Evolutionary conservation across 2,797 vertebrate species (phyloP).

Genomic region (Sebastes goodei): DNA sequence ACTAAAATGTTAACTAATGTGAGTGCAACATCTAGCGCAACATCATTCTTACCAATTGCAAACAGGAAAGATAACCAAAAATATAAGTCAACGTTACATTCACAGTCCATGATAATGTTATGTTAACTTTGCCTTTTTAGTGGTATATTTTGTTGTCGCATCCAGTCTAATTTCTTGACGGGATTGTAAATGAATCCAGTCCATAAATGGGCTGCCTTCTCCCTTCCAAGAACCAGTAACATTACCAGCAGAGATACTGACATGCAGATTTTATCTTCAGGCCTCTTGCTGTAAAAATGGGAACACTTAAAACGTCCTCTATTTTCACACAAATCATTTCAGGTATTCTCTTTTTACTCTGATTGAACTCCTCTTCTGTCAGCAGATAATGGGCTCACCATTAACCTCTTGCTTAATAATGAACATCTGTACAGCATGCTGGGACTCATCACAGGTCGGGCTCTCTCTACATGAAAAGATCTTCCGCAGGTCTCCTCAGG

Average conservation of each 20-base stretch:
- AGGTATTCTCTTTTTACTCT: neutral
- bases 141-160: neutral
- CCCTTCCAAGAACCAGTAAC: neutral
- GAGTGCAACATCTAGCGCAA: neutral
- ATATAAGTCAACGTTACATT: rapidly evolving
- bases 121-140: neutral
- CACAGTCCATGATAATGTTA: neutral
- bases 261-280: neutral
- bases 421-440: neutral
- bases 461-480: neutral
- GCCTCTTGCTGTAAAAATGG: neutral
- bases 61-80: neutral
- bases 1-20: neutral
- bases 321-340: neutral
- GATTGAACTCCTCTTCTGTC: neutral
- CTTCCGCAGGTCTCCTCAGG: neutral
- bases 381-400: neutral
- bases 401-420: neutral
- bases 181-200: neutral
- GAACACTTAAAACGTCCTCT: neutral
- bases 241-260: neutral
- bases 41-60: neutral
- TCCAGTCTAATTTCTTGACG: rapidly evolving
- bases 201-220: neutral
- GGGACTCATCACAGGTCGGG: neutral